Conservation (phyloP, 2,113 vertebrate species). For the Plecotus auritus region DNA sequence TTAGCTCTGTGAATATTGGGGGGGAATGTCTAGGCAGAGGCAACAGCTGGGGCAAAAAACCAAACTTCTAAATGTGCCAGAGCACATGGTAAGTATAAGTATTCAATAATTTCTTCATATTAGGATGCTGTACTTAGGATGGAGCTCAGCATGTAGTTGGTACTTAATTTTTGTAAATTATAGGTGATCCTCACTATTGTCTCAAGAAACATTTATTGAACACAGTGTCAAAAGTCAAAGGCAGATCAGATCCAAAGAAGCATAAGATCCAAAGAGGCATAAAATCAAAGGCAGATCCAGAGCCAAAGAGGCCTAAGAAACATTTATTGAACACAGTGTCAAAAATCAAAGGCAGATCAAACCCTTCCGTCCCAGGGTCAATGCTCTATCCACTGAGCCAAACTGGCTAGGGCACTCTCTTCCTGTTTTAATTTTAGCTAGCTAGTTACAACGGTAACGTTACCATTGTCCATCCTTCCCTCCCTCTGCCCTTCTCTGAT, state of each 20-base stretch:
- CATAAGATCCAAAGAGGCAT: neutral
- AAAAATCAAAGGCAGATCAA: neutral
- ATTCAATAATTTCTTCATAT: conserved; percentile 6
- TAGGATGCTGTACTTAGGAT: neutral
- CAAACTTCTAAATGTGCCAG: neutral
- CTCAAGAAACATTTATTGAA: neutral
- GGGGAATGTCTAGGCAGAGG: neutral
- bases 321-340: neutral
- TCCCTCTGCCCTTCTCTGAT: neutral
- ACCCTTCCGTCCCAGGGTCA: neutral
- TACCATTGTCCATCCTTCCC: neutral
- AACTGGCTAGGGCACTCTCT: neutral
- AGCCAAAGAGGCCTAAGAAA: neutral
- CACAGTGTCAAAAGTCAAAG: neutral
- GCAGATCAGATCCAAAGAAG: neutral
- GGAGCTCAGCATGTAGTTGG: neutral
- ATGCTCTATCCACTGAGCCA: no score
- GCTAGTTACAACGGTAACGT: neutral
- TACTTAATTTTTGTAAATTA: neutral
- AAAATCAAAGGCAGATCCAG: no score
- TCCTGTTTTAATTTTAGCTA: neutral
- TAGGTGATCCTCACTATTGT: neutral
- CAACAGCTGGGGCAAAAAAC: neutral
- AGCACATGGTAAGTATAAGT: neutral
- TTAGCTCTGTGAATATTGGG: neutral